These are phyloP conservation scores for Callinectes sapidus DNA, from an alignment of 2,888 invertebrate genomes.

Conservation along the genomic window DNA sequence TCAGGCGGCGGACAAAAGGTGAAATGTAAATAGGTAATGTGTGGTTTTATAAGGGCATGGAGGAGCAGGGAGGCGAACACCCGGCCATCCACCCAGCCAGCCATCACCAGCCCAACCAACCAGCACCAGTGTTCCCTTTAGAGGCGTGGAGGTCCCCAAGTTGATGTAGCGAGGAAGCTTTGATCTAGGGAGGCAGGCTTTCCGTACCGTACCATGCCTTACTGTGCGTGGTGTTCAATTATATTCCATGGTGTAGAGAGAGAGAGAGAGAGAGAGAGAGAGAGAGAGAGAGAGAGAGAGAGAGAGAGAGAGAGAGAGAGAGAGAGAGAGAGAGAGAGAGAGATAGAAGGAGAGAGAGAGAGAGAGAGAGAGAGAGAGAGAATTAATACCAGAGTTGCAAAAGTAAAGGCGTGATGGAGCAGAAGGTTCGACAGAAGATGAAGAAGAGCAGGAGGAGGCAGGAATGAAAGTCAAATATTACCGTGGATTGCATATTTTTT, in stretches of 20 bases:
- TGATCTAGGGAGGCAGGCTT: not conserved
- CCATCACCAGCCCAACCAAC: not conserved
- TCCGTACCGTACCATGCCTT: not conserved
- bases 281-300: constrained; percentile 32
- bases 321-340: constrained; percentile 1
- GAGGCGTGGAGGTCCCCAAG: not conserved
- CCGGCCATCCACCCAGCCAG: not conserved
- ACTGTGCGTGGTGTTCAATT: not conserved
- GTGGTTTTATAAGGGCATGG: not conserved
- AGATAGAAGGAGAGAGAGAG: not conserved
- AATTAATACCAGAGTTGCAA: not conserved
- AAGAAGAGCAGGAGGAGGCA: not conserved
- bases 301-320: constrained; percentile 35
- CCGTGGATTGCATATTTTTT: not conserved
- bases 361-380: constrained; percentile 9
- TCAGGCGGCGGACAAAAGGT: not conserved
- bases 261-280: constrained; percentile 26
- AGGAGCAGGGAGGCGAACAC: not conserved
- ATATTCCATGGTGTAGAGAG: not conserved
- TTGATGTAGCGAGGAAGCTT: not conserved
- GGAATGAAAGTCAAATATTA: constrained; percentile 22
- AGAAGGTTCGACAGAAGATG: not conserved
- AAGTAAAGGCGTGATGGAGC: not conserved
- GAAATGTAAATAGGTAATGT: not conserved
- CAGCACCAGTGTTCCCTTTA: not conserved